Conservation (phyloP, 2,797 vertebrate species). For the Holocentrus rufus region DNA sequence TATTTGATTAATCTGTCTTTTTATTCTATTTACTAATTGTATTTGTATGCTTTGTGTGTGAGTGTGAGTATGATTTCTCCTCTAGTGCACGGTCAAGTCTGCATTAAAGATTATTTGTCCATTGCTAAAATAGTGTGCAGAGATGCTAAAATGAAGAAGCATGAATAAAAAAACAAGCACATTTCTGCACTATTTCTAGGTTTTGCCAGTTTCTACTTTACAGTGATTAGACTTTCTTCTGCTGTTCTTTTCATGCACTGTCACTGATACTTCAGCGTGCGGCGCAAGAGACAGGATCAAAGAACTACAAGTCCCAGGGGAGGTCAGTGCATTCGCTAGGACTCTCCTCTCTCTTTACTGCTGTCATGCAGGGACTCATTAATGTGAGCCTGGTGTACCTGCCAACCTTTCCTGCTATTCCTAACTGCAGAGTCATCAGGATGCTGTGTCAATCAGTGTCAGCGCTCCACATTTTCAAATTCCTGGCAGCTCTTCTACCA, state of each 20-base stretch:
- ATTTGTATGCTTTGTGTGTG: no score
- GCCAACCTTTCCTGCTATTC: constrained; percentile 17
- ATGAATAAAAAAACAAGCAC: constrained; percentile 3
- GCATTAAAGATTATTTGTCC: not conserved
- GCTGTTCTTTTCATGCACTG: constrained; percentile 13
- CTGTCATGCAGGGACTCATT: constrained; percentile 43
- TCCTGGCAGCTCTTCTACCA: constrained; percentile 4
- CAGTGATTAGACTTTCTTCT: constrained; percentile 1
- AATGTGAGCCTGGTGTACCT: constrained; percentile 41
- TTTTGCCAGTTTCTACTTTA: not conserved
- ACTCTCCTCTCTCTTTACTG: constrained; percentile 24
- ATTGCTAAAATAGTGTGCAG: not conserved
- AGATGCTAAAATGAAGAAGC: not conserved
- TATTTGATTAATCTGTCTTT: no score
- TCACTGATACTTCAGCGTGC: not conserved
- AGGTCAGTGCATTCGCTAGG: constrained; percentile 12
- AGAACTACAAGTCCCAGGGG: constrained; percentile 1
- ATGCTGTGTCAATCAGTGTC: constrained; percentile 29
- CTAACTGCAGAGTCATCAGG: constrained; percentile 34
- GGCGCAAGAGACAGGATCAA: constrained; percentile 13
- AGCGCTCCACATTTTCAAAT: constrained; percentile 13
- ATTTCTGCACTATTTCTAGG: constrained; percentile 4
- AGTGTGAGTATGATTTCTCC: no score
- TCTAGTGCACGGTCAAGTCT: no score
- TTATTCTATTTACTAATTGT: no score